Base-by-base conservation (phyloP, 2,113 vertebrate genomes). In the Macquaria australasica region DNA sequence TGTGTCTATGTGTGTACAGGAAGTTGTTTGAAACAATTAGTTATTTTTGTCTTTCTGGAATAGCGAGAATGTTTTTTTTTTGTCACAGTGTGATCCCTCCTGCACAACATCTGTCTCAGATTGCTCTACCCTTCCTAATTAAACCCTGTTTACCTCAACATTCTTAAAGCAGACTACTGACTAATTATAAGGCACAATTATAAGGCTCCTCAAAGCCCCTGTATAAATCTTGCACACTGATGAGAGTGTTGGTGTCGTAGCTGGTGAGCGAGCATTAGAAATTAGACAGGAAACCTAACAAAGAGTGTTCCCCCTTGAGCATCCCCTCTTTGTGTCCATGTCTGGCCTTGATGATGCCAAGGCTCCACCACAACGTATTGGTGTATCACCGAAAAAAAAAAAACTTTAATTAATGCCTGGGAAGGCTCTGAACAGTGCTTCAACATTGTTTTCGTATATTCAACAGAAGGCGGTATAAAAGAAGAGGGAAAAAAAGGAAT, bases 71-170 rank as follows among this genome's bases (percentile, higher is more conserved):
- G 51, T 64, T 51, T 62, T 75, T n/a, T 39, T 39, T 7, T 64
- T 79, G 79, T 79, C 90, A 39, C 87, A 82, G 87, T 41, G 41
- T 79, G 86, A 78, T 86, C 79, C 60, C 67, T 78, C 77, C 84
- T 84, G 84, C 91, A 89, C 83, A 89, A 87, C 90, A 92, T 91
- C 88, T 92, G 91, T 92, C 88, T 87, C 92, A 89, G 87, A 93
- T 89, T 84, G 83, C 85, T 62, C 83, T 56, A 55, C 77, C 78
- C 83, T 87, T 88, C 86, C 91, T 91, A 93, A 95, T 92, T 94
- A 94, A 93, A 87, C 85, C 87, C 85, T 92, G 91, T 91, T 91
- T 92, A 93, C 89, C 93, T 90, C 93, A 53, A 69, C 86, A 62
- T 63, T 88, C 87, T 89, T 88, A 88, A 91, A 88, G 77, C 89